A percentile compares a stretch with the other conserved stretches of the same genome.
Conservation (phyloP, 2,113 vertebrate genomes). For the Chamaea fasciata region DNA sequence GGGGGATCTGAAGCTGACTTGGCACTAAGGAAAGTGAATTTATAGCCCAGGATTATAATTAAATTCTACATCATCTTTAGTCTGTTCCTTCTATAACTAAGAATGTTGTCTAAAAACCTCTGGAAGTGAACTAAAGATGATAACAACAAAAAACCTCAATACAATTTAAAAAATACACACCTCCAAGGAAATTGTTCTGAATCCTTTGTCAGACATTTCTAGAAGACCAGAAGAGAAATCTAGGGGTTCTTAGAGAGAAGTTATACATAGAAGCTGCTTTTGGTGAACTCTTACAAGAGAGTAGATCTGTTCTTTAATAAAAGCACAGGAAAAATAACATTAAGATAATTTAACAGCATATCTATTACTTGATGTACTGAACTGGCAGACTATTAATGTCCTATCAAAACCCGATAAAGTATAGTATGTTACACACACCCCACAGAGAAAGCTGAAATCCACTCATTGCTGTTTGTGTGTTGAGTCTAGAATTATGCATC, state of each 20-base stretch:
- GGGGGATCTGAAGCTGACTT: not conserved
- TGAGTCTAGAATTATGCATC: not conserved
- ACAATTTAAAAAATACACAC: not conserved
- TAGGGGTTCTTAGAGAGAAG: not conserved
- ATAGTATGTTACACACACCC: not conserved
- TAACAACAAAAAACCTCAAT: not conserved
- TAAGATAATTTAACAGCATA: not conserved
- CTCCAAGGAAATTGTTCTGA: not conserved
- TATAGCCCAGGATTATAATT: not conserved
- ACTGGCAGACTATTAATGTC: not conserved
- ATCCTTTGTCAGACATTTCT: not conserved
- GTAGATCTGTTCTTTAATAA: not conserved
- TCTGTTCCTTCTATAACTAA: not conserved
- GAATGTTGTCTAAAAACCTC: not conserved
- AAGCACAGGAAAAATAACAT: not conserved
- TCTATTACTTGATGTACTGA: not conserved
- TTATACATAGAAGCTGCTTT: not conserved
- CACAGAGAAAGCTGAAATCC: not conserved
- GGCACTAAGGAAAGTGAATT: not conserved
- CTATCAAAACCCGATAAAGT: not conserved
- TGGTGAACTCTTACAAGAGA: not conserved
- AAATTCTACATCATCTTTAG: not conserved
- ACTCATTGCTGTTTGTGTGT: accelerated
- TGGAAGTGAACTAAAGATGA: not conserved
- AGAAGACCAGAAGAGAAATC: not conserved